Conservation (phyloP, 2,888 invertebrate species). For the Gerris lacustris region DNA sequence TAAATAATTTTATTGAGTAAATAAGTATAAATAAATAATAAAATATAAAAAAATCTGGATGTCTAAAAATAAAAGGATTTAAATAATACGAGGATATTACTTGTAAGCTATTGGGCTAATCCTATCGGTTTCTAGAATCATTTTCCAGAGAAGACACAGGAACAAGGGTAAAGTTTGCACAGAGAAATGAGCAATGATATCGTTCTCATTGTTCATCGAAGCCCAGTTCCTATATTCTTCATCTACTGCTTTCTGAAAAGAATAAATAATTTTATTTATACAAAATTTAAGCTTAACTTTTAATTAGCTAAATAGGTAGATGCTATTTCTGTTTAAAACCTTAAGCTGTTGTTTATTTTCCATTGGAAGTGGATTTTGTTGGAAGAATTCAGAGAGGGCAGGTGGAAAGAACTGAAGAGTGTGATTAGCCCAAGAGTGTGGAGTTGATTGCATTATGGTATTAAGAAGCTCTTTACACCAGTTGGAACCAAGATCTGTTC, state of each 20-base stretch:
- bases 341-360: slow-evolving; percentile 85
- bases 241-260: slow-evolving; percentile 63
- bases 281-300: neutral
- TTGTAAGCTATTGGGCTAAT: slow-evolving; percentile 92
- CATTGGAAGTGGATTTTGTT: slow-evolving; percentile 64
- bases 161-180: slow-evolving; percentile 85
- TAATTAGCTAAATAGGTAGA: neutral
- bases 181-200: slow-evolving; percentile 89
- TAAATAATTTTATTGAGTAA: too few relatives aligned
- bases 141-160: slow-evolving; percentile 86
- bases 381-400: slow-evolving; percentile 78
- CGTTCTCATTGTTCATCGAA: slow-evolving; percentile 92
- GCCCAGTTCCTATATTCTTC: slow-evolving; percentile 95
- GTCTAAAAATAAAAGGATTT: too few relatives aligned
- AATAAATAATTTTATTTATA: slow-evolving; percentile 10
- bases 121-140: slow-evolving; percentile 84
- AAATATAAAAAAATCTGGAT: too few relatives aligned
- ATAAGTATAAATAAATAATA: too few relatives aligned
- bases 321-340: too few relatives aligned
- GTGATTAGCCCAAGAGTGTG: slow-evolving; percentile 89
- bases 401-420: slow-evolving; percentile 85
- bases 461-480: slow-evolving; percentile 85
- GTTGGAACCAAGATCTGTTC: slow-evolving; percentile 47
- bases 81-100: too few relatives aligned
- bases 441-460: slow-evolving; percentile 85